Evolutionary conservation across 2,888 invertebrate genomes (phyloP).

Genomic region (Pyrgus malvae): DNA sequence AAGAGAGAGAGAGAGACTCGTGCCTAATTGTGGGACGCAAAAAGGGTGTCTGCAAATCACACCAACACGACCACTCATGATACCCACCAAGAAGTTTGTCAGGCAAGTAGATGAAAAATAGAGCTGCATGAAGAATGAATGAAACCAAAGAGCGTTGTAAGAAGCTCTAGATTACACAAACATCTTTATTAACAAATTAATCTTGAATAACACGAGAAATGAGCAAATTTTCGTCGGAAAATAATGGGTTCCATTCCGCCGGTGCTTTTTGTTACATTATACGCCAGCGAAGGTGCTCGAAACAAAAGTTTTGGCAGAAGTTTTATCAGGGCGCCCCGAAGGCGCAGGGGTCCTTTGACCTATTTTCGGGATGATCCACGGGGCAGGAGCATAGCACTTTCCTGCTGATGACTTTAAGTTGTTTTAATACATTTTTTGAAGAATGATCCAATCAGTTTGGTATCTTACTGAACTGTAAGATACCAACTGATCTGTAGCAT

Average conservation of each 20-base stretch:
- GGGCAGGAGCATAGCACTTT: slow-evolving; percentile 31
- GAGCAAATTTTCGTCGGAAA: slow-evolving; percentile 25
- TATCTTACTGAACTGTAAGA: too few relatives aligned
- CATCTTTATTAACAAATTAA: slow-evolving; percentile 13
- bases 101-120: too few relatives aligned
- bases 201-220: slow-evolving; percentile 21
- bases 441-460: too few relatives aligned
- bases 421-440: slow-evolving; percentile 5
- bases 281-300: slow-evolving; percentile 65
- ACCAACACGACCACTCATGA: too few relatives aligned
- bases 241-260: slow-evolving; percentile 27
- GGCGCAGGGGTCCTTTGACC: slow-evolving; percentile 68
- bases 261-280: slow-evolving; percentile 40
- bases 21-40: too few relatives aligned
- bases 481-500: too few relatives aligned
- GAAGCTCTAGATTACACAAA: not conserved
- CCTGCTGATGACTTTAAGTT: slow-evolving; percentile 23
- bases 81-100: too few relatives aligned
- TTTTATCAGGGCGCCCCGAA: slow-evolving; percentile 70
- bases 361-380: slow-evolving; percentile 72
- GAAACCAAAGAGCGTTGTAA: not conserved
- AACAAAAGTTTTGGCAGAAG: slow-evolving; percentile 75
- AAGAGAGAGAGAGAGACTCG: too few relatives aligned
- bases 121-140: not conserved
- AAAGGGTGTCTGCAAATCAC: too few relatives aligned